Evolutionary conservation across 2,797 vertebrate genomes (phyloP), one percentile per base, ranked within the genome.

Genomic region (Trematomus bernacchii): DNA sequence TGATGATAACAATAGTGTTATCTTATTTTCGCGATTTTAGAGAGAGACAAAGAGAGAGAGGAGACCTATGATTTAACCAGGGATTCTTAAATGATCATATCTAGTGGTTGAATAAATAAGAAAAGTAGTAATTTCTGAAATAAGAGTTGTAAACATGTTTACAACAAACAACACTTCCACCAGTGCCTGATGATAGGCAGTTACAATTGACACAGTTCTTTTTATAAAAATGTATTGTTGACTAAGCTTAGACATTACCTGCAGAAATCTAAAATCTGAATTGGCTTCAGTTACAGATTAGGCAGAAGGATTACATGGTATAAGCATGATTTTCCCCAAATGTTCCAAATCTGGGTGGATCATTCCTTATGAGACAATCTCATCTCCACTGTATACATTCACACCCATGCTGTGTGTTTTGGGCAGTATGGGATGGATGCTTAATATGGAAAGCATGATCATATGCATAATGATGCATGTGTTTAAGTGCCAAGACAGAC

Each of bases 261-360:
- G 66, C 5, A 10, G 66, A 86, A 73, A 71, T 71, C 65, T 52
- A 11, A 67, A 70, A 71, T 68, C 75, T 85, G 50, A 65, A 76
- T 71, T 53, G 54, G 16, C 67, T 90, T 76, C 74, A 89, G 62
- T 60, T 37, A 64, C 53, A 85, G 78, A 88, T 88, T 84, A 89
- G 76, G 65, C 71, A 33, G 44, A 77, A 44, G 81, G 82, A 91
- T 88, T 84, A 89, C 85, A 89, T 66, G 68, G 73, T 75, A 52
- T 48, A 37, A 66, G 62, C 52, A 69, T 73, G 74, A 78, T 55
- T 76, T 71, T 79, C 84, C 84, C 87, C 79, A 76, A 72, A 73
- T 6, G 44, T 16, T 60, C 46, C 55, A 73, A 82, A 74, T 51
- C 57, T 48, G 37, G 55, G n/a, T 63, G 75, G 60, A 84, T 85